These are phyloP conservation scores for Drosophila melanosoma DNA, from an alignment of 2,888 invertebrate genomes.

Conservation along the genomic window DNA sequence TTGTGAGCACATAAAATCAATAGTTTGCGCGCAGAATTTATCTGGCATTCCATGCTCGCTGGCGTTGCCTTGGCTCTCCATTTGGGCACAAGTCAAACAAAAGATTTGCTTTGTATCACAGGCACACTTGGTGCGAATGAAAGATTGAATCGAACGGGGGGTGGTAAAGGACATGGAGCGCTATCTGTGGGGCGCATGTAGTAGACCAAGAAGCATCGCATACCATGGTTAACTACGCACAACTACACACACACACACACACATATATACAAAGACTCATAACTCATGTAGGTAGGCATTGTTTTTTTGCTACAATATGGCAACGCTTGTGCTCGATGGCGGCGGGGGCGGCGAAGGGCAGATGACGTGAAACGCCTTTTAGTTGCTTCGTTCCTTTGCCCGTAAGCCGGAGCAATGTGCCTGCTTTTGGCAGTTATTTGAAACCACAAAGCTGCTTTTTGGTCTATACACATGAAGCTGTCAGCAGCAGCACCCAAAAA, in stretches of 20 bases:
- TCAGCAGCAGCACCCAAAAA: constrained; percentile 54
- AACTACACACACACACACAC: constrained; percentile 9
- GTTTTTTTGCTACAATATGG: constrained; percentile 72
- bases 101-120: constrained; percentile 50
- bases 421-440: constrained; percentile 69
- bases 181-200: constrained; percentile 45
- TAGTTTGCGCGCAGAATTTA: constrained; percentile 68
- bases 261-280: constrained; percentile 34
- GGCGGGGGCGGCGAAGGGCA: neutral
- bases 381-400: constrained; percentile 44
- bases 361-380: neutral
- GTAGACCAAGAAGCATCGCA: constrained; percentile 55
- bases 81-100: constrained; percentile 67
- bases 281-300: constrained; percentile 66
- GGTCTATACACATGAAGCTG: constrained; percentile 72
- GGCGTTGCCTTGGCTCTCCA: constrained; percentile 50
- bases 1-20: constrained; percentile 62
- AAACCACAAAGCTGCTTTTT: constrained; percentile 71
- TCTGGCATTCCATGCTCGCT: constrained; percentile 43
- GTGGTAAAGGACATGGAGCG: constrained; percentile 1
- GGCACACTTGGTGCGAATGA: constrained; percentile 19
- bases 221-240: constrained; percentile 10
- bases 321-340: constrained; percentile 36
- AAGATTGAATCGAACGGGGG: neutral
- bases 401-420: constrained; percentile 40